Base-by-base conservation (phyloP, 2,888 invertebrate genomes). In the Gymnocheta viridis region DNA sequence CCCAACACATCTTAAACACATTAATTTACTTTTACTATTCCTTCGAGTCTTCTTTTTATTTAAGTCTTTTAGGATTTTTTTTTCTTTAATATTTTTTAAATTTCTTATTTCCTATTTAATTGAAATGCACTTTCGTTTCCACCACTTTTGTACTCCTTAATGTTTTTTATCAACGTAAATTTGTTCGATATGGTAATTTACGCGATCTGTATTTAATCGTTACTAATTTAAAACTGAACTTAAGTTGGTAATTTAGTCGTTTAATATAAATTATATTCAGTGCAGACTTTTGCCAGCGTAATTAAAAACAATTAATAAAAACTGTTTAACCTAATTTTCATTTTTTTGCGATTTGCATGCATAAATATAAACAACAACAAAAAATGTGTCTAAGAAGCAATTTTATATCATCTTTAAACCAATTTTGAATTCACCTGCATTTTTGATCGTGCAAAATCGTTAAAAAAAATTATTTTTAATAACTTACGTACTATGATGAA, bases 1-100 rank as follows among this genome's bases (percentile, higher is more conserved):
- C 84, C 84, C 67, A 69, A 73, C 70, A 81, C 84, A 84, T 84
- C 17, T 56, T 77, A 41, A 41, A 27, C n/a, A 44, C 80, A 83
- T 83, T 41, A 60, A 80, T 67, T 44, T 38, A 14, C 1, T 35
- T 64, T 29, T 32, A n/a, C 0, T 56, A 10, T 19, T 27, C 29
- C 32, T 41, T 56, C n/a, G n/a, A n/a, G 17, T 38, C 10, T 4
- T 9, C 22, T 19, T 69, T 19, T 22, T 14, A 38, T 56, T 54
- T 32, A 27, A 70, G 41, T 47, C 67, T 19, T 22, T 29, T 32
- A 32, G 32, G 2, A 2, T 1, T 32, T 32, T 14, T 41, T 41
- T n/a, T 41, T 41, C n/a, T 4, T 10, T 4, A 14, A 47, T 47
- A 47, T 47, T 47, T 47, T 47, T 47, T 47, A 19, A 41, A 19